phyloP scores from a whole-genome alignment of 1,140 invertebrate genomes.

The Vollenhovia emeryi region DNA sequence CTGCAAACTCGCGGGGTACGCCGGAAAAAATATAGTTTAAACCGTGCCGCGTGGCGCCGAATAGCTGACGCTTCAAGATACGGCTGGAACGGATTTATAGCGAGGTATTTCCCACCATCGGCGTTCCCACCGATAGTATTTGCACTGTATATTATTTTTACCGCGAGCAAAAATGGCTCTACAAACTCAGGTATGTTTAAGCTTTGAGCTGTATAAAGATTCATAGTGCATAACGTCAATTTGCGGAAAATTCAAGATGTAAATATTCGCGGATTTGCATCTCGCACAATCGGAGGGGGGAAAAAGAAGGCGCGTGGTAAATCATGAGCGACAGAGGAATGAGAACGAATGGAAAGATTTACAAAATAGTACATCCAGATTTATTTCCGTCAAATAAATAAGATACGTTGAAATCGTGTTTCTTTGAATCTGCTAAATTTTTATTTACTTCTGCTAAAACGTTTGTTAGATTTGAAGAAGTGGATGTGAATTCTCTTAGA shows the following conservation, averaged over 20 bases:
- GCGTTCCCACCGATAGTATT: neutral
- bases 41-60: neutral
- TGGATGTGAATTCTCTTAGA: too few relatives aligned
- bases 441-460: too few relatives aligned
- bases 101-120: neutral
- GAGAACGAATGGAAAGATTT: neutral
- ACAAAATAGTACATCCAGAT: too few relatives aligned
- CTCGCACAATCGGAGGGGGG: too few relatives aligned
- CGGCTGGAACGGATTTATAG: conserved; percentile 28
- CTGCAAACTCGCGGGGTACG: neutral
- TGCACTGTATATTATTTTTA: neutral
- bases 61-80: conserved; percentile 49
- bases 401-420: too few relatives aligned
- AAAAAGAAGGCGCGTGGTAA: neutral
- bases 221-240: neutral
- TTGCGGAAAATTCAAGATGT: neutral
- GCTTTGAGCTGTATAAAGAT: neutral
- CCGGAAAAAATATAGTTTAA: conserved; percentile 33
- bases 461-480: too few relatives aligned
- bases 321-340: neutral
- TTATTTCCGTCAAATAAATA: too few relatives aligned
- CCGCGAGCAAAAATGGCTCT: neutral
- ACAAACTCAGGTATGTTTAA: neutral
- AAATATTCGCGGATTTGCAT: neutral
- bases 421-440: too few relatives aligned